Evolutionary conservation across 2,888 invertebrate species (phyloP).

Genomic region (Trachelus iudaicus): DNA sequence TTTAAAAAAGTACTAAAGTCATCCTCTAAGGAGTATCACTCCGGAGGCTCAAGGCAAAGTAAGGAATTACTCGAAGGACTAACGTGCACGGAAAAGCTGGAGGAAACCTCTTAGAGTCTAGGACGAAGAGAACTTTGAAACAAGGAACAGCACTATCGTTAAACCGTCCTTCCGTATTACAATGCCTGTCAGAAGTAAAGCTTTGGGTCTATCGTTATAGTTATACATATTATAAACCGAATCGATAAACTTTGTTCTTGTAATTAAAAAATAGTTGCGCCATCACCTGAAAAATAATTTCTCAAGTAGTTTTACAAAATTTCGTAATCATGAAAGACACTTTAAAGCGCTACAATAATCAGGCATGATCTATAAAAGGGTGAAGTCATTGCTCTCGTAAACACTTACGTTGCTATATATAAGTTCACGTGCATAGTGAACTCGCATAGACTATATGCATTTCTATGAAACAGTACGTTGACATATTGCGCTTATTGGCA

Average conservation of each 20-base stretch:
- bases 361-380: background rate
- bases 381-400: background rate
- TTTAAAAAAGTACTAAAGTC: background rate
- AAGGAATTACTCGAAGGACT: background rate
- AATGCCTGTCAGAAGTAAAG: constrained; percentile 6
- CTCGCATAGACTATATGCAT: background rate
- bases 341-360: background rate
- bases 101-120: background rate
- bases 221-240: background rate
- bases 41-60: background rate
- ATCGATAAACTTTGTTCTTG: background rate
- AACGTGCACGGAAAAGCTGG: background rate
- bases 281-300: background rate
- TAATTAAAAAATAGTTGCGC: background rate
- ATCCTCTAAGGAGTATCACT: background rate
- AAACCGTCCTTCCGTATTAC: constrained; percentile 26
- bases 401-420: background rate
- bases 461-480: background rate
- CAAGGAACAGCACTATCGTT: constrained; percentile 37
- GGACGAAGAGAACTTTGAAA: constrained; percentile 28
- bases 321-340: background rate
- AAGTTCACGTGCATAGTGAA: background rate
- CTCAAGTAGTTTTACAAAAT: background rate
- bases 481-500: background rate
- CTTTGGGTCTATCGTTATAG: background rate